Conservation (phyloP, 2,113 vertebrate species). For the Desmodus rotundus region DNA sequence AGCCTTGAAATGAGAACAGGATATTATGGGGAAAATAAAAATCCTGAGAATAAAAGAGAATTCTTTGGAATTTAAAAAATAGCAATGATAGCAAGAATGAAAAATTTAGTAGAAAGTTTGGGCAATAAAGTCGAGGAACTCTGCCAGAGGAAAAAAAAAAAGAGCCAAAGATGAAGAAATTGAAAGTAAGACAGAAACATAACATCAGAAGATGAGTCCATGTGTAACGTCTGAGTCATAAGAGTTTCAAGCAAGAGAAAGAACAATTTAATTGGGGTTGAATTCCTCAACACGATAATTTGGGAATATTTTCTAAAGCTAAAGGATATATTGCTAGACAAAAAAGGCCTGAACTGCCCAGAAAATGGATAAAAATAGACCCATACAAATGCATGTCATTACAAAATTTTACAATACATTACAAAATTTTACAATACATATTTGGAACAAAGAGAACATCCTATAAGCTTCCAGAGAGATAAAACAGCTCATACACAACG, state of each 20-base stretch:
- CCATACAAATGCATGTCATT: not conserved
- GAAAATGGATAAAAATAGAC: not conserved
- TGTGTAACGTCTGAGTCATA: not conserved
- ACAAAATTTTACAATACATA: not conserved
- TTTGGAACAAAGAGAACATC: not conserved
- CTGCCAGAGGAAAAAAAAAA: not conserved
- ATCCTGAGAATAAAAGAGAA: not conserved
- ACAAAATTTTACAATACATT: not conserved
- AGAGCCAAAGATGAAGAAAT: not conserved
- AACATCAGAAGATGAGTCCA: not conserved
- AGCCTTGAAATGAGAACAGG: not conserved
- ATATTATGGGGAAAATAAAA: not conserved
- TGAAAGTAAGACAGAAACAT: not conserved
- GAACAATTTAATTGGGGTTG: not conserved
- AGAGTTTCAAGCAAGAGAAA: not conserved
- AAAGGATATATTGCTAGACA: not conserved
- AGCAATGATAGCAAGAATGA: not conserved
- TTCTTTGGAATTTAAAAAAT: not conserved
- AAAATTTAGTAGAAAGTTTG: not conserved
- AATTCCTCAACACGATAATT: not conserved
- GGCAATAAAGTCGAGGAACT: not conserved
- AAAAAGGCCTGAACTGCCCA: not conserved
- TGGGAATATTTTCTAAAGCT: not conserved
- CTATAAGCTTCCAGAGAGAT: not conserved
- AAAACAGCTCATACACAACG: not conserved